These are phyloP conservation scores for Microcebus tavaratra DNA, from an alignment of 2,113 vertebrate species.

Conservation along the genomic window DNA sequence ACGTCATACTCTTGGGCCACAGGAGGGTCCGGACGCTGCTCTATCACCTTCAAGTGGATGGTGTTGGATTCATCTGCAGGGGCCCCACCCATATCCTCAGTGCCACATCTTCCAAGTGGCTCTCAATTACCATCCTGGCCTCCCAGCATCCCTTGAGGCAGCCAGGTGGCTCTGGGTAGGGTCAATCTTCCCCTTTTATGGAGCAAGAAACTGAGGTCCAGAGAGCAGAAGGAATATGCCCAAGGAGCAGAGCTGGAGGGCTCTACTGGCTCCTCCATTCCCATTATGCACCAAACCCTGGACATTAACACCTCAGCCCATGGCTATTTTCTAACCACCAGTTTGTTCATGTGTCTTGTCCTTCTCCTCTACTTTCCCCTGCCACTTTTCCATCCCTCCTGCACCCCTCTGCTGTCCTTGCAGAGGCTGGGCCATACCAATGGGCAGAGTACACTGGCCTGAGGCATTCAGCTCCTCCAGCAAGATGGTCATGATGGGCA, in stretches of 20 bases:
- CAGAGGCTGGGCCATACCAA: slow-evolving; percentile 83
- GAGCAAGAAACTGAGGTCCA: not conserved
- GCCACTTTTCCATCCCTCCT: not conserved
- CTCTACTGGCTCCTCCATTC: not conserved
- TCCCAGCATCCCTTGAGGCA: not conserved
- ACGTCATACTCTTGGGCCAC: slow-evolving; percentile 97
- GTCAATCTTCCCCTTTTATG: not conserved
- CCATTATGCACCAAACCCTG: not conserved
- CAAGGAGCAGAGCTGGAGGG: not conserved
- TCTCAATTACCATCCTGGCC: not conserved
- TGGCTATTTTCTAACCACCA: not conserved
- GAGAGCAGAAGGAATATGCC: not conserved
- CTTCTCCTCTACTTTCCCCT: not conserved
- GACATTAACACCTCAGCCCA: not conserved
- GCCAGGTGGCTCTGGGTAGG: not conserved
- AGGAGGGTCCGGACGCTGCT: slow-evolving; percentile 92
- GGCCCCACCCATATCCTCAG: slow-evolving; percentile 35
- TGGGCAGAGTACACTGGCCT: slow-evolving; percentile 95
- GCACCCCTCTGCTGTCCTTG: not conserved
- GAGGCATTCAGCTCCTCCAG: slow-evolving; percentile 96
- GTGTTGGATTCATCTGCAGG: slow-evolving; percentile 95
- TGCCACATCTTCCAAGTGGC: not conserved
- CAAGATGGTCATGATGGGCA: slow-evolving; percentile 97
- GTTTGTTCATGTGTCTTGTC: not conserved
- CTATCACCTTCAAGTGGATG: slow-evolving; percentile 96